phyloP scores from a whole-genome alignment of 2,113 vertebrate species.

The Mustela nigripes region DNA sequence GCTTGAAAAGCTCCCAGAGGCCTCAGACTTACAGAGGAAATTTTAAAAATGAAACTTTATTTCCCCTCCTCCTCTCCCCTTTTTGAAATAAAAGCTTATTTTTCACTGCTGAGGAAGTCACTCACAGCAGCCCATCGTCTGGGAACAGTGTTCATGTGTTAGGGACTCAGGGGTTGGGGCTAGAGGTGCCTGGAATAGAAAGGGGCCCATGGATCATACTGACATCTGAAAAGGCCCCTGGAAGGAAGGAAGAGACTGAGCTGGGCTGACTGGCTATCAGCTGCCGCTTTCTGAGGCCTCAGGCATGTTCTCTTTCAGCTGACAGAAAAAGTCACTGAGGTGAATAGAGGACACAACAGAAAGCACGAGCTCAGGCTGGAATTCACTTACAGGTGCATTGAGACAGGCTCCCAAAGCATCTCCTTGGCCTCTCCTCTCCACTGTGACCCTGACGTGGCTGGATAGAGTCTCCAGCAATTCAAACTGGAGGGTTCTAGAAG shows the following conservation, averaged over 20 bases:
- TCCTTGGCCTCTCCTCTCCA: background rate
- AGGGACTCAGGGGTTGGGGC: background rate
- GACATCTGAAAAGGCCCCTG: background rate
- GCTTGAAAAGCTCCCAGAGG: background rate
- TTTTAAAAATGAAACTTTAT: background rate
- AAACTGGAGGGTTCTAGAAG: background rate
- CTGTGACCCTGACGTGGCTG: background rate
- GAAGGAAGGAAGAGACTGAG: background rate
- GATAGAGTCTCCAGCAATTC: background rate
- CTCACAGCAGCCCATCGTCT: fast-evolving
- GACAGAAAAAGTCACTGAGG: background rate
- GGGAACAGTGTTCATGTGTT: background rate
- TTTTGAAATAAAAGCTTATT: constrained; percentile 27
- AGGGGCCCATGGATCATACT: background rate
- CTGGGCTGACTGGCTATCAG: background rate
- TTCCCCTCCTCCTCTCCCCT: background rate
- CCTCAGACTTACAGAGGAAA: background rate
- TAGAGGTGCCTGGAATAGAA: background rate
- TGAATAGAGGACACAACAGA: background rate
- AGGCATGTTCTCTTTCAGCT: background rate
- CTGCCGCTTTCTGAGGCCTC: background rate
- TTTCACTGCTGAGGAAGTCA: constrained; percentile 31
- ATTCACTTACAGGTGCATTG: background rate
- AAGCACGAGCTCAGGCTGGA: background rate
- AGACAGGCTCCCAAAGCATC: background rate